Conservation (phyloP, 2,888 invertebrate genomes). For the Exephanes ischioxanthus region DNA sequence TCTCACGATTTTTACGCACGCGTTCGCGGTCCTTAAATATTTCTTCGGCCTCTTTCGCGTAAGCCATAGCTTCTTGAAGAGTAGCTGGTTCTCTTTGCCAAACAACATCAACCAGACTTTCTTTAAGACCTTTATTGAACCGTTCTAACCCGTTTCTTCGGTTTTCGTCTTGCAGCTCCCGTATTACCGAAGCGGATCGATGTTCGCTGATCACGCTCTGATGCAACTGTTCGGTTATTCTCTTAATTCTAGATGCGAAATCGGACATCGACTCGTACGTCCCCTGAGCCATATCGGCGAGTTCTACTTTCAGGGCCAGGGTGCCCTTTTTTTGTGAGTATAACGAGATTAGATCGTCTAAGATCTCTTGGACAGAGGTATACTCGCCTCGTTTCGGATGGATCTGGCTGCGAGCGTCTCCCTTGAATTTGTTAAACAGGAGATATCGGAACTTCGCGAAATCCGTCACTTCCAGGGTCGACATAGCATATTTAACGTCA, state of each 20-base stretch:
- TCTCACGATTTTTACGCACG: not conserved
- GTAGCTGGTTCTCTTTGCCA: not conserved
- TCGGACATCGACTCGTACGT: not conserved
- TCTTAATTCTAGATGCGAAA: conserved; percentile 2
- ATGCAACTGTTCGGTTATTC: not conserved
- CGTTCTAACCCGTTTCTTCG: not conserved
- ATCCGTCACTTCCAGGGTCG: not conserved
- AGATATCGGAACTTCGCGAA: not conserved
- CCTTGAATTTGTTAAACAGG: not conserved
- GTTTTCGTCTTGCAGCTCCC: not conserved
- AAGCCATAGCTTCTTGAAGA: not conserved
- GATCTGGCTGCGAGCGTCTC: conserved; percentile 6
- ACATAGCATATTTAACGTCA: conserved; percentile 6
- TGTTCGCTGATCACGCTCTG: not conserved
- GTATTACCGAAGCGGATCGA: not conserved
- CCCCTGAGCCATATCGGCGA: conserved; percentile 9
- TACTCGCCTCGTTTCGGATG: not conserved
- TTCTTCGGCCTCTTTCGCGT: conserved; percentile 6
- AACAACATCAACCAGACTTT: not conserved
- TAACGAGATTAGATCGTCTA: no score
- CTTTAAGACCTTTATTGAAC: not conserved
- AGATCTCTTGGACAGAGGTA: no score
- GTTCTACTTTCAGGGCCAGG: not conserved
- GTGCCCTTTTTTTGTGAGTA: not conserved
- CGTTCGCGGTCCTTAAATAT: not conserved